Evolutionary conservation across 2,113 vertebrate species (phyloP).

Genomic region (Chunga burmeisteri): DNA sequence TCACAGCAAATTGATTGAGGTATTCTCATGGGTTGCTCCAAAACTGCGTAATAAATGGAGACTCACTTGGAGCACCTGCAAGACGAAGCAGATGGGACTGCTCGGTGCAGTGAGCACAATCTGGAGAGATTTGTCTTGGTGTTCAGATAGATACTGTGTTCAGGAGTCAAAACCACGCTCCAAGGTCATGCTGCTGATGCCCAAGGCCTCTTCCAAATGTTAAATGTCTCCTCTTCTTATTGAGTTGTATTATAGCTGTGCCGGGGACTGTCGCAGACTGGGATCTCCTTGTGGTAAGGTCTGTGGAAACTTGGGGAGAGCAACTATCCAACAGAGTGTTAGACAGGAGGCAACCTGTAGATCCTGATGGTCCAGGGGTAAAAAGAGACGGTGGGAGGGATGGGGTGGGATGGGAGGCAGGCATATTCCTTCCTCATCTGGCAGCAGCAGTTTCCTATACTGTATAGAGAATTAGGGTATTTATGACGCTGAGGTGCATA

Average conservation of each 20-base stretch:
- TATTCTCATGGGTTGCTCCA: slow-evolving; percentile 28
- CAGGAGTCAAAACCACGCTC: not conserved
- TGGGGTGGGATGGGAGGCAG: not conserved
- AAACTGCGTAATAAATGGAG: slow-evolving; percentile 11
- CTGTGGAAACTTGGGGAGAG: not conserved
- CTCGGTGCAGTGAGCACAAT: slow-evolving; percentile 5
- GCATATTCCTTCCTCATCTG: not conserved
- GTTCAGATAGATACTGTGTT: not conserved
- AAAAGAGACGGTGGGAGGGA: fast-evolving
- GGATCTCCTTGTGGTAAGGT: not conserved
- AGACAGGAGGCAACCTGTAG: not conserved
- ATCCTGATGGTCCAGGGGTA: not conserved
- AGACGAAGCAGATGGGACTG: slow-evolving; percentile 28
- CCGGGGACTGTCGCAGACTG: fast-evolving
- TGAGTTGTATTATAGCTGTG: not conserved
- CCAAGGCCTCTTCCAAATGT: not conserved
- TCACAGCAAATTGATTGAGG: slow-evolving; percentile 1
- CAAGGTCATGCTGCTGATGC: slow-evolving; percentile 19
- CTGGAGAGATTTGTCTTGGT: slow-evolving; percentile 1
- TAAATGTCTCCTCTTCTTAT: not conserved
- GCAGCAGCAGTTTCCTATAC: not conserved
- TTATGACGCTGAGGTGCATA: not conserved
- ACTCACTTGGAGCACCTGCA: slow-evolving; percentile 15
- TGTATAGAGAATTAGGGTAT: not conserved
- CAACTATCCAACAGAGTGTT: not conserved